A percentile compares a stretch with the other conserved stretches of the same genome.
These are phyloP conservation scores for Cataglyphis altisquamis DNA, from an alignment of 2,888 invertebrate species.

Conservation along the genomic window DNA sequence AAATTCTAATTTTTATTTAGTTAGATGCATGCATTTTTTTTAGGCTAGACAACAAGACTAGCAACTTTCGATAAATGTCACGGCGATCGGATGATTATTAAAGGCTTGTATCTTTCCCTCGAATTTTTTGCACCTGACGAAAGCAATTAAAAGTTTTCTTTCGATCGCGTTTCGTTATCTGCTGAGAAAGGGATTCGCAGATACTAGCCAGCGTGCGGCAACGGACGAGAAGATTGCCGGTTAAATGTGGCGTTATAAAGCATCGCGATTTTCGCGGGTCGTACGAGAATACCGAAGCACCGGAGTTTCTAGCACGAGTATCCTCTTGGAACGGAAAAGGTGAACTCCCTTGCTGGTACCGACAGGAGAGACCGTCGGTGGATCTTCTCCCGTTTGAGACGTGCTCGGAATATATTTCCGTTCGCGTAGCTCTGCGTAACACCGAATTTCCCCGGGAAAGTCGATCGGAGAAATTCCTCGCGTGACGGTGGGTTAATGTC, in stretches of 20 bases:
- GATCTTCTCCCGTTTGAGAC: constrained; percentile 61
- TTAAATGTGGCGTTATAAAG: constrained; percentile 81
- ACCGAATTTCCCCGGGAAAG: constrained; percentile 33
- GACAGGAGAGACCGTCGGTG: constrained; percentile 15
- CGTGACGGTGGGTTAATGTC: constrained; percentile 46
- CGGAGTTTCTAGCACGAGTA: constrained; percentile 15
- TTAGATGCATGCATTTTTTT: too few species aligned
- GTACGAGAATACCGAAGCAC: constrained; percentile 60
- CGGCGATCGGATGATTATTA: constrained; percentile 45
- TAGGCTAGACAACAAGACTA: too few species aligned
- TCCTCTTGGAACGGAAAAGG: constrained; percentile 38
- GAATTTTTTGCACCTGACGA: constrained; percentile 37
- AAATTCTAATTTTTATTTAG: neutral
- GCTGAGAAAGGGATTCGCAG: constrained; percentile 28
- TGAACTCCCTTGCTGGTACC: constrained; percentile 51
- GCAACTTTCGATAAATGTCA: constrained; percentile 21
- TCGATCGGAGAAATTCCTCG: constrained; percentile 44
- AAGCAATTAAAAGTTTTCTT: constrained; percentile 82
- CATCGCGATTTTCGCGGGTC: constrained; percentile 68
- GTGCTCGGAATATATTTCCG: constrained; percentile 65
- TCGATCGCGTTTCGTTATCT: constrained; percentile 48
- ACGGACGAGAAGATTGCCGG: constrained; percentile 78
- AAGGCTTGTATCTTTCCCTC: constrained; percentile 15
- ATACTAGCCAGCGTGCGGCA: constrained; percentile 58
- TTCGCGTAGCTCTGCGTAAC: constrained; percentile 20